Evolutionary conservation across 2,113 vertebrate species (phyloP).

Genomic region (Channa argus): DNA sequence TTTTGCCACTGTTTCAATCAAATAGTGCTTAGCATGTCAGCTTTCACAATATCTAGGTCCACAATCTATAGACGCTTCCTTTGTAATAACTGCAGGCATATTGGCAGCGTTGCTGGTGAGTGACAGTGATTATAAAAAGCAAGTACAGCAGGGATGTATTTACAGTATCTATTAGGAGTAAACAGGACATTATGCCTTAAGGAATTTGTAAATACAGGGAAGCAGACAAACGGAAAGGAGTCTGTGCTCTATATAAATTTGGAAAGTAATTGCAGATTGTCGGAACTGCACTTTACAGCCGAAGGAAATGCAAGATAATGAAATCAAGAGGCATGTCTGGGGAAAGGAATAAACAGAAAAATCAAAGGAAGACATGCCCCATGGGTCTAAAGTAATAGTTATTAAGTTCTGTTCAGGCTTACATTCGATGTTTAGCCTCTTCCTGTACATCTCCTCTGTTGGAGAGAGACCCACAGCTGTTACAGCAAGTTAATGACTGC

Average conservation of each 20-base stretch:
- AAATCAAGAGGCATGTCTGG: constrained; percentile 27
- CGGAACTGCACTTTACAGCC: constrained; percentile 30
- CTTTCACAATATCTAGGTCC: constrained; percentile 14
- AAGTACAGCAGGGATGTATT: constrained; percentile 12
- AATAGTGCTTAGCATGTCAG: constrained; percentile 18
- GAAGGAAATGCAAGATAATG: constrained; percentile 35
- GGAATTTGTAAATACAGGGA: constrained; percentile 13
- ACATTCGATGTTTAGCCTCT: constrained; percentile 90
- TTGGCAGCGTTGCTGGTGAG: constrained; percentile 6
- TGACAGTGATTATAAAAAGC: constrained; percentile 11
- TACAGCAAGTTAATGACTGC: constrained; percentile 38
- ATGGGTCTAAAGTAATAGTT: constrained; percentile 54
- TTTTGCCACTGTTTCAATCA: constrained; percentile 23
- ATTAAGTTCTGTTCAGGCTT: constrained; percentile 79
- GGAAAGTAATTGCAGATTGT: constrained; percentile 32
- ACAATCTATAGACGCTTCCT: not conserved
- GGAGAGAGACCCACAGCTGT: constrained; percentile 62
- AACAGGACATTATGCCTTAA: constrained; percentile 12
- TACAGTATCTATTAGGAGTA: constrained; percentile 3
- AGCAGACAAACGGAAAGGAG: constrained; percentile 11
- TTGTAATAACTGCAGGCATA: constrained; percentile 9
- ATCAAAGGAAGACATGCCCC: constrained; percentile 45
- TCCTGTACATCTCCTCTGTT: constrained; percentile 88
- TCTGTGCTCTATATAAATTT: constrained; percentile 10
- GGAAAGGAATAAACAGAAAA: constrained; percentile 36